phyloP scores from a whole-genome alignment of 2,113 vertebrate species.

The Oophaga pumilio region DNA sequence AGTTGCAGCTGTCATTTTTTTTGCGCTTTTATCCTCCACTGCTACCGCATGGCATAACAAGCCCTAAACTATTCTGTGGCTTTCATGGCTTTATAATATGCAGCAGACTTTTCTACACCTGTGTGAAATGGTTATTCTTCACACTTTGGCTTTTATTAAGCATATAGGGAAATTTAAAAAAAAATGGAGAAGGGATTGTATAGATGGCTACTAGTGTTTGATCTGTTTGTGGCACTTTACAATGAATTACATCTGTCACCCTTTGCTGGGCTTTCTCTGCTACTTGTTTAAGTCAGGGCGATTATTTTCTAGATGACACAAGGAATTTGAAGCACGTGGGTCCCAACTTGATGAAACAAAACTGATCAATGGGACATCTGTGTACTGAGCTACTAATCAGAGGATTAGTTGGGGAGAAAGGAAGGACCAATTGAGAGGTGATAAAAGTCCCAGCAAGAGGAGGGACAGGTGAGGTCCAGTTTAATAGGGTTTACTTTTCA shows the following conservation, averaged over 20 bases:
- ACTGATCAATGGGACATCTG: slow-evolving; percentile 48
- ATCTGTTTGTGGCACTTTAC: slow-evolving; percentile 12
- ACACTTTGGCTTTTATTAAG: neutral
- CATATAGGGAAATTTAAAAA: neutral
- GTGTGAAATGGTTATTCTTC: neutral
- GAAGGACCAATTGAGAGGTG: slow-evolving; percentile 30
- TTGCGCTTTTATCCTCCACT: neutral
- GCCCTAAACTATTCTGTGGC: neutral
- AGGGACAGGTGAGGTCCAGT: slow-evolving; percentile 37
- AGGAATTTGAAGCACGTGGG: slow-evolving; percentile 43
- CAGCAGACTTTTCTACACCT: neutral
- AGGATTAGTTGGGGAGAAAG: slow-evolving; percentile 26
- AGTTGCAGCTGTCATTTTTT: neutral
- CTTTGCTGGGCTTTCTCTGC: slow-evolving; percentile 28
- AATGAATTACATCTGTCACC: slow-evolving; percentile 44
- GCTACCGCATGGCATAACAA: neutral
- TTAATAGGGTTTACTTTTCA: slow-evolving; percentile 35
- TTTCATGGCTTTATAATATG: neutral
- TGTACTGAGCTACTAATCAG: slow-evolving; percentile 27
- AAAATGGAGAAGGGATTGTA: neutral
- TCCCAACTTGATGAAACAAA: slow-evolving; percentile 20
- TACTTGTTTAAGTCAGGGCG: slow-evolving; percentile 39
- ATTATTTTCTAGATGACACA: slow-evolving; percentile 45
- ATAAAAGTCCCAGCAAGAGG: slow-evolving; percentile 36
- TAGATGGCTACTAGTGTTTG: neutral